Base-by-base conservation (phyloP, 2,888 invertebrate species). In the Dryocosmus kuriphilus region DNA sequence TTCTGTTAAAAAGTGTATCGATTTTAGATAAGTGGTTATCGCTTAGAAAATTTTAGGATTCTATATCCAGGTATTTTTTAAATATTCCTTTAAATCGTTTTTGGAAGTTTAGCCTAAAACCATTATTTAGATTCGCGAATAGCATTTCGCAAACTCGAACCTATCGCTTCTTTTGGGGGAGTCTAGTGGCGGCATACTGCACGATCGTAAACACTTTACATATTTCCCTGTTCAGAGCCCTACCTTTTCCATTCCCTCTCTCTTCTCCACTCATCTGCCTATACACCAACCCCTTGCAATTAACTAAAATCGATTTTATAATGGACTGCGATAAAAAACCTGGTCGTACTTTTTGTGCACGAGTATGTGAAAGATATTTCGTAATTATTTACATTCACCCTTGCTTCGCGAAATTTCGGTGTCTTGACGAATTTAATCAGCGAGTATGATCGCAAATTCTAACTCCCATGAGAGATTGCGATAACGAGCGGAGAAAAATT, bases 201-300 rank as follows among this genome's bases (percentile, higher is more conserved):
- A 77, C 90, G 89, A 88, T 90, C 90, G 87, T 90, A 90, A 90
- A 90, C 89, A 90, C 89, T 90, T 90, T 87, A 87, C 89, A 89
- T 89, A 88, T 89, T 87, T 89, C 86, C 87, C 87, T 81, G 83
- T 83, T 82, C 85, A 81, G 77, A 80, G 79, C 79, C 80, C 78
- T 82, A 84, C 83, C 83, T 86, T 86, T 84, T 83, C 79, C 83
- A 77, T 83, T 74, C 75, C 62, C 71, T 65, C 78, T 65, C 78
- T 62, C 73, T 67, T 73, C 67, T 51, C 32, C 73, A 57, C 74
- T 60, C 71, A 32, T 65, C 82, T 80, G 77, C 80, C 82, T 83
- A 85, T 85, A 83, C 85, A 87, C 84, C 86, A 82, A 83, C 85
- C 85, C 87, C 87, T 89, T 85, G 88, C 89, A 89, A 90, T 90